These are phyloP conservation scores for Psilopsiagon aurifrons DNA, from an alignment of 2,113 vertebrate species.

Conservation along the genomic window DNA sequence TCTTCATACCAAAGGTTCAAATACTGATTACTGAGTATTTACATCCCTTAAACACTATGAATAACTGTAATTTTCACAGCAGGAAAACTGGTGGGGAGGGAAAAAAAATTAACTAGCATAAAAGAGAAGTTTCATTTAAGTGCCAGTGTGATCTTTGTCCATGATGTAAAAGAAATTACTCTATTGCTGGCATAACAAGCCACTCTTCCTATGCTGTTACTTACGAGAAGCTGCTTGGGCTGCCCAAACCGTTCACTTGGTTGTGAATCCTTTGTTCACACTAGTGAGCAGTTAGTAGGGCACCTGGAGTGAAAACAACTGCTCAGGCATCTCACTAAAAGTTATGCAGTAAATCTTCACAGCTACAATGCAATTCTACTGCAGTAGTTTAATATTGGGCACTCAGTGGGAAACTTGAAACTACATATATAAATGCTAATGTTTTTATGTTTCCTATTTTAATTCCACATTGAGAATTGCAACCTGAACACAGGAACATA, in stretches of 20 bases:
- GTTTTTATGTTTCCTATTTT: not conserved
- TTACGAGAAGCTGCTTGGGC: not conserved
- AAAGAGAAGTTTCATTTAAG: not conserved
- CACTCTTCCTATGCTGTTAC: not conserved
- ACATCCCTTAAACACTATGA: not conserved
- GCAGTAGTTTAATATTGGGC: not conserved
- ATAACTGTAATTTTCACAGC: not conserved
- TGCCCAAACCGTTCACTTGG: not conserved
- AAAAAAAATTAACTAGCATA: not conserved
- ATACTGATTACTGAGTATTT: not conserved
- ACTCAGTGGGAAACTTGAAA: not conserved
- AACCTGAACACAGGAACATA: not conserved
- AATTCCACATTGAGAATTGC: not conserved
- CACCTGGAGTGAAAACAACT: not conserved
- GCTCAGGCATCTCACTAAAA: not conserved
- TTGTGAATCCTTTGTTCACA: not conserved
- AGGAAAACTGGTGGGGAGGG: not conserved
- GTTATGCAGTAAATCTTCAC: not conserved
- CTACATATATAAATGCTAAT: not conserved
- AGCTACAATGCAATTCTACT: not conserved
- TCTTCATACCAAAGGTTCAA: not conserved
- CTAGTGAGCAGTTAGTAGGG: not conserved
- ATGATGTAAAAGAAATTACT: not conserved
- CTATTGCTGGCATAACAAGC: not conserved
- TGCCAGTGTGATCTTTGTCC: not conserved